Evolutionary conservation across 2,797 vertebrate species (phyloP).

Genomic region (Erpetoichthys calabaricus): DNA sequence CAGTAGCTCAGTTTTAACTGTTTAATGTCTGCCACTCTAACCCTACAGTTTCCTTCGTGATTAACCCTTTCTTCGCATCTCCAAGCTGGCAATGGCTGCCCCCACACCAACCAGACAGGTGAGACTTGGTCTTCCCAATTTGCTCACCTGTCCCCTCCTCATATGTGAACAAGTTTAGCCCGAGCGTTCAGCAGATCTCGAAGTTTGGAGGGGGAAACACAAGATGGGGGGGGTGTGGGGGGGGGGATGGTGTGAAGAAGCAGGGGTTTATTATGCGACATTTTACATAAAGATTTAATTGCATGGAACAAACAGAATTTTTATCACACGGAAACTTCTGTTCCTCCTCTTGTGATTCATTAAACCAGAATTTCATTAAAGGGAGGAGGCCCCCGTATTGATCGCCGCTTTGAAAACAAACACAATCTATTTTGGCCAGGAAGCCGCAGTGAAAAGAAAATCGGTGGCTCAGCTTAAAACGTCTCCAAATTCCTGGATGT

Average conservation of each 20-base stretch:
- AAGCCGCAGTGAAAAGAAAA: constrained; percentile 27
- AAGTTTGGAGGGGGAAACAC: no score
- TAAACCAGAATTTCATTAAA: constrained; percentile 16
- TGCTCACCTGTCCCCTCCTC: no score
- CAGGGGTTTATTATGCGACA: constrained; percentile 13
- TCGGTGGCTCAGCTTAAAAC: constrained; percentile 28
- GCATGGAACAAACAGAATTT: constrained; percentile 20
- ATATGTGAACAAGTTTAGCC: no score
- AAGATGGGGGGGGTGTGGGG: no score
- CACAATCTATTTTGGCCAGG: constrained; percentile 31
- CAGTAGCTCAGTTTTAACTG: no score
- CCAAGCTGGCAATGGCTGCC: no score
- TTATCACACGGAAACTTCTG: constrained; percentile 33
- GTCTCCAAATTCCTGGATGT: constrained; percentile 29
- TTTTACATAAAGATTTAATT: constrained; percentile 28
- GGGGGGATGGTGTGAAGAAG: neutral
- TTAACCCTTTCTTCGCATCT: no score
- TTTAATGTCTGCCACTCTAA: no score
- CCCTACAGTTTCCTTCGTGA: no score
- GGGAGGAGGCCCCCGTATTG: constrained; percentile 17
- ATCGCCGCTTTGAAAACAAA: constrained; percentile 43
- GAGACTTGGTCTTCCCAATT: no score
- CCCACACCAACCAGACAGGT: no score
- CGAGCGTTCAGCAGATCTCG: no score
- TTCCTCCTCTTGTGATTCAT: constrained; percentile 22